Evolutionary conservation across 2,888 invertebrate species (phyloP), one percentile per base, ranked within the genome.

Genomic region (Mythimna pallens): DNA sequence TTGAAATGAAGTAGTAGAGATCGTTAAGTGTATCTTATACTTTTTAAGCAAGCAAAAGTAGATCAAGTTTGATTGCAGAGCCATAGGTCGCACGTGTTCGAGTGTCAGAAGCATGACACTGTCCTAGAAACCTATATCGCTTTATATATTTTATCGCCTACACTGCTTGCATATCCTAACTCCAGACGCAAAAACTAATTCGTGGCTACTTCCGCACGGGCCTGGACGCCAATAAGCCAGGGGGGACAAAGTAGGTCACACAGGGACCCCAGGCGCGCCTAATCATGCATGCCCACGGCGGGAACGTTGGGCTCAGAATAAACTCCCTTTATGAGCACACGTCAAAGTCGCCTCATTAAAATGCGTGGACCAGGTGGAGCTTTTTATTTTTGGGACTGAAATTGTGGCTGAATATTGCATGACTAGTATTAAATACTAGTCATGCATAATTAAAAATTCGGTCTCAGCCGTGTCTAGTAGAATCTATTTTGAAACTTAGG

Each of bases 221-320:
- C 40, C 55, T 22, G 62, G 67, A 20, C 17, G 43, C 8, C 30
- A 40, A 25, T 30, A 50, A 59, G 67, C 36, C 20, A 65, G 6
- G 58, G 50, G 82, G 73, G 64, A 17, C 63, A 9, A 86, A 79
- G 36, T 86, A 63, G 85, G 85, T 84, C 86, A 81, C 54, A 52
- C 52, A 63, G 77, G 73, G 82, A 69, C 25, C 70, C 50, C 10
- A 47, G 71, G 76, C 57, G 70, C 59, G 75, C 47, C 71, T 43
- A 50, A 55, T 63, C 76, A 64, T 65, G 81, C 73, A 50, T 50
- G 25, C 58, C 20, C 64, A 52, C 79, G 47, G 12, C 57, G 17
- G 52, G 57, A 62, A 40, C 36, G 34, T 25, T 34, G n/a, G 36
- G 55, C 57, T 59, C 75, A n/a, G 30, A 52, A 58, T 59, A 58